Evolutionary conservation across 2,113 vertebrate species (phyloP).

Genomic region (Tetrao urogallus): DNA sequence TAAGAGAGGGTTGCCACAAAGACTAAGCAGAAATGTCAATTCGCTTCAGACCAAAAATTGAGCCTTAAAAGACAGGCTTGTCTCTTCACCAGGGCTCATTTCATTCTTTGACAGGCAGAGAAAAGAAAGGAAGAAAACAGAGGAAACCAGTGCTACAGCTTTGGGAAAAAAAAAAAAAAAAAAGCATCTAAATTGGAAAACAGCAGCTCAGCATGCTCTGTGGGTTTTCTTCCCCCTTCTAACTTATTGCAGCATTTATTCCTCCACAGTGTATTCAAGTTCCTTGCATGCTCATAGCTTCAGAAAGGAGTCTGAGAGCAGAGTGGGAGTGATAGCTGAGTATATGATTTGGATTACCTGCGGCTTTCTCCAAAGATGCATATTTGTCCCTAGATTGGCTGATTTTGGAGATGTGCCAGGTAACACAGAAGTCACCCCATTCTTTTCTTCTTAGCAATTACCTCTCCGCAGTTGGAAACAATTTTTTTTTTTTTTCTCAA

Average conservation of each 20-base stretch:
- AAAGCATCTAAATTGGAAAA: conserved; percentile 6
- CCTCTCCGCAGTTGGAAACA: background rate
- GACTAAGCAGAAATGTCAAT: background rate
- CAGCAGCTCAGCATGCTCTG: background rate
- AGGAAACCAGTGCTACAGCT: background rate
- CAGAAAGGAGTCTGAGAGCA: conserved; percentile 37
- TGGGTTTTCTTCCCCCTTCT: conserved; percentile 42
- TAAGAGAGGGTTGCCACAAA: background rate
- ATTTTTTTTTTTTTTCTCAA: background rate
- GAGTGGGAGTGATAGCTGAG: conserved; percentile 30
- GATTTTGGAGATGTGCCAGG: conserved; percentile 17
- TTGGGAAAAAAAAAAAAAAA: background rate
- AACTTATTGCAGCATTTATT: conserved; percentile 44
- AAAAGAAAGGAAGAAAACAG: background rate
- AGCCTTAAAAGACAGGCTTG: background rate
- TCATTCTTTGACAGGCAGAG: background rate
- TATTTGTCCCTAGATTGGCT: conserved; percentile 14
- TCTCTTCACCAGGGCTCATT: background rate
- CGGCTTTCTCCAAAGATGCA: conserved; percentile 24
- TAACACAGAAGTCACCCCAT: background rate
- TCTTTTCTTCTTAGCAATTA: conserved; percentile 15
- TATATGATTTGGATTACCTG: conserved; percentile 26
- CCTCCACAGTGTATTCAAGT: conserved; percentile 24
- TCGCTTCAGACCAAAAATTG: background rate
- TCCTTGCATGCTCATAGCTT: conserved; percentile 26